Conservation (phyloP, 2,113 vertebrate genomes). For the Sterrhoptilus dennistouni region DNA sequence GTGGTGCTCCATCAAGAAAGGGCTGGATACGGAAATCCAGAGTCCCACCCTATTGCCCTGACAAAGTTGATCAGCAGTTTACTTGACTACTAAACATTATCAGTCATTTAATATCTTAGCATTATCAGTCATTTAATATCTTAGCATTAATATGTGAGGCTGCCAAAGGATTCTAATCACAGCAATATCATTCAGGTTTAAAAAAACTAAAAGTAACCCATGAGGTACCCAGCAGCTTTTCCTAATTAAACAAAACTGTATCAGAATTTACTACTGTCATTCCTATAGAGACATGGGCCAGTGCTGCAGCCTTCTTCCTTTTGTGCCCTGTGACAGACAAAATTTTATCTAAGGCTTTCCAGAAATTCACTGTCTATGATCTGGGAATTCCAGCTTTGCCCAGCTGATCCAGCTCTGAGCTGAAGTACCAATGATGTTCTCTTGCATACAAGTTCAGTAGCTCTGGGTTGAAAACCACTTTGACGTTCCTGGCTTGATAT, state of each 20-base stretch:
- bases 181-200: not conserved
- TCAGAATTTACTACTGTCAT: not conserved
- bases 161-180: not conserved
- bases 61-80: not conserved
- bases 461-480: not conserved
- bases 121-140: not conserved
- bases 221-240: not conserved
- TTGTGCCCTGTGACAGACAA: not conserved
- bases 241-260: not conserved
- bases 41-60: not conserved
- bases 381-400: not conserved
- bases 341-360: not conserved
- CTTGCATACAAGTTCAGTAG: not conserved
- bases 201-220: not conserved
- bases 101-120: not conserved
- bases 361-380: not conserved
- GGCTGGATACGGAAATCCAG: not conserved
- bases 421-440: not conserved
- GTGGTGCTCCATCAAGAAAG: not conserved
- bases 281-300: not conserved
- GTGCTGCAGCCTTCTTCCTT: not conserved
- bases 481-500: conserved; percentile 7
- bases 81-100: not conserved
- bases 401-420: not conserved
- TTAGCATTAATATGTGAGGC: not conserved